phyloP scores from a whole-genome alignment of 2,888 invertebrate genomes.

The Lumbricus terrestris region DNA sequence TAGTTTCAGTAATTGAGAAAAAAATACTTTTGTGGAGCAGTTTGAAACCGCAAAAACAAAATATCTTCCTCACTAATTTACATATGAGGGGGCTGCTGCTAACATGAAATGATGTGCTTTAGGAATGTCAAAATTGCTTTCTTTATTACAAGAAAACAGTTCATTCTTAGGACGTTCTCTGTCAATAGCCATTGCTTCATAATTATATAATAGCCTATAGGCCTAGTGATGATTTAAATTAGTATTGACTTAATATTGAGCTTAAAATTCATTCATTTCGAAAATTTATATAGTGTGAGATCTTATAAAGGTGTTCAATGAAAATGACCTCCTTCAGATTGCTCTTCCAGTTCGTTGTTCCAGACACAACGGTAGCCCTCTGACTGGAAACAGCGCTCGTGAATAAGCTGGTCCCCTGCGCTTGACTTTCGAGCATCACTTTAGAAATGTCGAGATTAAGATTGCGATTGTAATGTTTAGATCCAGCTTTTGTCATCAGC shows the following conservation, averaged over 20 bases:
- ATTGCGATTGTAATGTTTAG: neutral
- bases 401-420: too few species aligned
- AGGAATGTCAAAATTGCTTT: neutral
- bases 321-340: too few species aligned
- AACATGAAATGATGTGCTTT: neutral
- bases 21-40: neutral
- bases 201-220: too few species aligned
- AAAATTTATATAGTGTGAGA: too few species aligned
- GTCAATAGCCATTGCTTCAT: too few species aligned
- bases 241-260: neutral
- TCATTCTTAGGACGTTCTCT: neutral
- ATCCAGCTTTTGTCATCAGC: neutral
- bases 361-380: too few species aligned
- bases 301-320: too few species aligned
- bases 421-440: too few species aligned
- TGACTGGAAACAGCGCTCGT: too few species aligned
- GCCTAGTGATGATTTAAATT: neutral
- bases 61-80: neutral
- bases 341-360: too few species aligned
- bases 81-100: neutral
- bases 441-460: too few species aligned
- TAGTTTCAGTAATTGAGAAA: neutral
- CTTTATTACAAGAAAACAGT: too few species aligned
- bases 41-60: neutral
- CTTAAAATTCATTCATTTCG: neutral